Percentiles rank a stretch among this genome's conserved stretches.
Conservation (phyloP, 2,797 vertebrate species). For the Momotus momota region DNA sequence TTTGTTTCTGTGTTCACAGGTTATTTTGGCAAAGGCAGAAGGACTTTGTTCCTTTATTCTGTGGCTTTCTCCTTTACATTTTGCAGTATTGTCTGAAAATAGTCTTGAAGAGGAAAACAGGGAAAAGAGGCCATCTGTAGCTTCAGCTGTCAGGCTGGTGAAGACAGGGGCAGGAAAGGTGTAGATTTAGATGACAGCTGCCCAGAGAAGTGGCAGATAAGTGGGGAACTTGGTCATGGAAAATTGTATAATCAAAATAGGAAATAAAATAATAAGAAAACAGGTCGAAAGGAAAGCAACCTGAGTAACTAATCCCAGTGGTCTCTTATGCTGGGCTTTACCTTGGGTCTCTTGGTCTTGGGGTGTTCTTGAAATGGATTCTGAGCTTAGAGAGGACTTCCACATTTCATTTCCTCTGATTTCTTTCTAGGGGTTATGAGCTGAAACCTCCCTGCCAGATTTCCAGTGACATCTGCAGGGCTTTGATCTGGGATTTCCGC, state of each 20-base stretch:
- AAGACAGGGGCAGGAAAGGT: background rate
- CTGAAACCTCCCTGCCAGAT: background rate
- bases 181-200: conserved; percentile 18
- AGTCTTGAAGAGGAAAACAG: background rate
- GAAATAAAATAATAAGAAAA: background rate
- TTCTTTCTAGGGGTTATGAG: background rate
- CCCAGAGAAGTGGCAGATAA: background rate
- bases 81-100: background rate
- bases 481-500: background rate
- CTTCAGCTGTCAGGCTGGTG: background rate
- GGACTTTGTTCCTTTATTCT: background rate
- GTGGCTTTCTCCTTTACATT: background rate
- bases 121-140: conserved; percentile 1
- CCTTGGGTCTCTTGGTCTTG: background rate
- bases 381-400: background rate
- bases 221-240: background rate
- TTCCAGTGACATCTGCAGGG: background rate
- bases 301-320: background rate
- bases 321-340: background rate
- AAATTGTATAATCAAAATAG: background rate
- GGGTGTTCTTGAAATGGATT: background rate
- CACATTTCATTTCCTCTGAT: background rate
- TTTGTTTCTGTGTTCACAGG: background rate
- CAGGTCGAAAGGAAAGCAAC: background rate
- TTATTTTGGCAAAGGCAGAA: background rate